Conservation (phyloP, 1,140 invertebrate species). For the Zaprionus nigranus region DNA sequence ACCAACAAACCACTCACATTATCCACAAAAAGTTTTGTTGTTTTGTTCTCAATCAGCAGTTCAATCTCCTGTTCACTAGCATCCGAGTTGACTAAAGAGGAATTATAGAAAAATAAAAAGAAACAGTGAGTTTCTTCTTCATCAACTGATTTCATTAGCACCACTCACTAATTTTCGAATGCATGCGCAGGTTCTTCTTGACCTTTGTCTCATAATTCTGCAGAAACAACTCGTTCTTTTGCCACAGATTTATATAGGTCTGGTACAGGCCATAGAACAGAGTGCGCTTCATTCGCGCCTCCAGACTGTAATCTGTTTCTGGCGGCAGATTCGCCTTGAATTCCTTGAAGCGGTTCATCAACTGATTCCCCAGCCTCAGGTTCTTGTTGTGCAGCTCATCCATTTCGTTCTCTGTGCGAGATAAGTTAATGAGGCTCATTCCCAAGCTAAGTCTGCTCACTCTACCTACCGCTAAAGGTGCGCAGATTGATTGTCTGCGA, state of each 20-base stretch:
- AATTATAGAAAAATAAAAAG: background rate
- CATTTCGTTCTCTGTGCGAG: constrained; percentile 76
- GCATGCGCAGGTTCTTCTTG: constrained; percentile 77
- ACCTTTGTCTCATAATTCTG: constrained; percentile 74
- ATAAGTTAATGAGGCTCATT: background rate
- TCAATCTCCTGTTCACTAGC: constrained; percentile 82
- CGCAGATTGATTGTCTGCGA: constrained; percentile 75
- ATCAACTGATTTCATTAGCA: background rate
- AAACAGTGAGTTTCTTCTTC: background rate
- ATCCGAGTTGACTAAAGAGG: constrained; percentile 67
- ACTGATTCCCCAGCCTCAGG: constrained; percentile 67
- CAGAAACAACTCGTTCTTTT: constrained; percentile 78
- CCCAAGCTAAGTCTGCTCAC: background rate
- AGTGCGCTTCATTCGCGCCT: constrained; percentile 80
- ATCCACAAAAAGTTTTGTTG: constrained; percentile 81
- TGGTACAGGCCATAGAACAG: constrained; percentile 82
- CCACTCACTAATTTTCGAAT: constrained; percentile 79
- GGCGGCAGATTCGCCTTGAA: constrained; percentile 77
- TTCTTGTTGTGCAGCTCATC: constrained; percentile 76
- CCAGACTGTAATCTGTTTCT: constrained; percentile 76
- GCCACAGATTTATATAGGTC: constrained; percentile 79
- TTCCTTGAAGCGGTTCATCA: constrained; percentile 75
- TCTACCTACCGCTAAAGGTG: constrained; percentile 73
- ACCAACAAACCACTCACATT: constrained; percentile 65
- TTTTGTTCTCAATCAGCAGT: constrained; percentile 77